Conservation (phyloP, 2,888 invertebrate species). For the Rhamphomyia laevipes region DNA sequence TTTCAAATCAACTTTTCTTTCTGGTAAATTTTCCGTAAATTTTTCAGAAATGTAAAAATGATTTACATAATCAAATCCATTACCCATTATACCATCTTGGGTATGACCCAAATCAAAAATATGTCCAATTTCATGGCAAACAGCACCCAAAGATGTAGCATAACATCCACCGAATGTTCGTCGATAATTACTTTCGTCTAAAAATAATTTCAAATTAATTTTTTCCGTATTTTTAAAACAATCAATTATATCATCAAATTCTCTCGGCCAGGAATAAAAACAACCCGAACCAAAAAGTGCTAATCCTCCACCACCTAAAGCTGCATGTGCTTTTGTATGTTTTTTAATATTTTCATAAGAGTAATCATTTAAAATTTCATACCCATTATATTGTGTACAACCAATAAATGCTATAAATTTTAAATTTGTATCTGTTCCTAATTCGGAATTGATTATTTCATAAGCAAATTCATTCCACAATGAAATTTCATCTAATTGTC, state of each 20-base stretch:
- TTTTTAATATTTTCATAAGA: slow-evolving; percentile 57
- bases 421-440: slow-evolving; percentile 46
- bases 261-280: slow-evolving; percentile 79
- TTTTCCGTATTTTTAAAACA: slow-evolving; percentile 38
- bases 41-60: slow-evolving; percentile 59
- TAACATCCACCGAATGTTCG: slow-evolving; percentile 79
- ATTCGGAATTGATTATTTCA: slow-evolving; percentile 63
- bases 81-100: slow-evolving; percentile 83
- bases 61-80: slow-evolving; percentile 75
- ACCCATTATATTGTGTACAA: slow-evolving; percentile 67
- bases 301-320: slow-evolving; percentile 82
- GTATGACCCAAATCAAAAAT: slow-evolving; percentile 91
- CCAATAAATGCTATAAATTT: slow-evolving; percentile 86
- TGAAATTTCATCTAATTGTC: slow-evolving; percentile 60
- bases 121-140: slow-evolving; percentile 81
- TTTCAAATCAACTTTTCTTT: slow-evolving; percentile 22
- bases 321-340: slow-evolving; percentile 71
- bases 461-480: slow-evolving; percentile 77
- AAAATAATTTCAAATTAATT: slow-evolving; percentile 59
- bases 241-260: slow-evolving; percentile 52
- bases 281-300: slow-evolving; percentile 85
- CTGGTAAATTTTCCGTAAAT: slow-evolving; percentile 32
- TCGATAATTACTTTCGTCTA: slow-evolving; percentile 88
- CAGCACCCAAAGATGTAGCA: slow-evolving; percentile 81
- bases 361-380: slow-evolving; percentile 45